These are phyloP conservation scores for Acanthoscelides obtectus DNA, from an alignment of 2,888 invertebrate species.

Conservation along the genomic window DNA sequence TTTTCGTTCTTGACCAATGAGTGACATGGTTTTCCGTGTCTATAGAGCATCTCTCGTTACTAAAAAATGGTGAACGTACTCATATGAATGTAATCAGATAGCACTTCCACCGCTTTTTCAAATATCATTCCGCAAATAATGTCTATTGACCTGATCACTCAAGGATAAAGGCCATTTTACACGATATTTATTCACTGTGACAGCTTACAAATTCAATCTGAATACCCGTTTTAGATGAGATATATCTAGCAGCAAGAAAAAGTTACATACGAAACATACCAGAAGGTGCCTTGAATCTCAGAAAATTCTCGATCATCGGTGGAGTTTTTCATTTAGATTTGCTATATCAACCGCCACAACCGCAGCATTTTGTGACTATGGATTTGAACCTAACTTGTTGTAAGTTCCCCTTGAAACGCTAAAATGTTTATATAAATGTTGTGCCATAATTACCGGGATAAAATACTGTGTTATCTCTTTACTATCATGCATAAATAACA, in stretches of 20 bases:
- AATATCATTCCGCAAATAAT: no score
- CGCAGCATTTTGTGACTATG: slow-evolving; percentile 53
- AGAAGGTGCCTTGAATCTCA: slow-evolving; percentile 64
- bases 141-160: no score
- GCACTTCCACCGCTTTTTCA: no score
- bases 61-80: background rate
- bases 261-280: slow-evolving; percentile 44
- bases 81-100: no score
- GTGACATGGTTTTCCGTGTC: no score
- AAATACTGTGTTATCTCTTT: background rate
- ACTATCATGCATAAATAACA: background rate
- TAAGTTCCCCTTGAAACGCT: no score
- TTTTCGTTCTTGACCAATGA: no score
- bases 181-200: slow-evolving; percentile 1
- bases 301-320: slow-evolving; percentile 71
- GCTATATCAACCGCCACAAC: slow-evolving; percentile 73
- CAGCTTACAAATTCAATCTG: background rate
- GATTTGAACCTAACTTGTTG: slow-evolving; percentile 53
- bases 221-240: slow-evolving; percentile 49
- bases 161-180: no score
- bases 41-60: no score
- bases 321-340: slow-evolving; percentile 73
- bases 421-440: background rate
- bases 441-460: background rate
- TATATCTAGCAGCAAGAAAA: slow-evolving; percentile 47